Conservation (phyloP, 2,888 invertebrate genomes). For the Lycia hirtaria region DNA sequence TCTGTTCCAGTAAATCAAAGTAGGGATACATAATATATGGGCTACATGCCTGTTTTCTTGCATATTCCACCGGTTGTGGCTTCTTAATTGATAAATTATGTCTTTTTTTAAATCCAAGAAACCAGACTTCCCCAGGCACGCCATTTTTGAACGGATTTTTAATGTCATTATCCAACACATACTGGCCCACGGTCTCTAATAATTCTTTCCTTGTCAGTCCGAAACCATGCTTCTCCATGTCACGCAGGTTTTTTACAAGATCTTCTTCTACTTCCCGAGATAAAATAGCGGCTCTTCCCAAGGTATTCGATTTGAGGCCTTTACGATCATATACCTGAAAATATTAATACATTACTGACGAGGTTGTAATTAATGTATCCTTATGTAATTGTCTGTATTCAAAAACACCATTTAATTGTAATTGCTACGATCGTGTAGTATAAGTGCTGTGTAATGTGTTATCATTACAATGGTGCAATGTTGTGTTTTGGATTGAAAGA, state of each 20-base stretch:
- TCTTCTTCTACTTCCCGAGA: constrained; percentile 44
- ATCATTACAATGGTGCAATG: constrained; percentile 2
- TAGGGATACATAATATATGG: constrained; percentile 34
- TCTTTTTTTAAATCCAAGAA: constrained; percentile 39
- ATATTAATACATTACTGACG: constrained; percentile 5
- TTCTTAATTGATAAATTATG: constrained; percentile 56
- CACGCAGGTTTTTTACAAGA: constrained; percentile 42
- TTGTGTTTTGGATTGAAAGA: constrained; percentile 3
- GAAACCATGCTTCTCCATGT: constrained; percentile 42
- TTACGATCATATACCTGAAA: constrained; percentile 23
- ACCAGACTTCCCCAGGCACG: constrained; percentile 18
- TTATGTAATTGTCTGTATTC: constrained; percentile 1
- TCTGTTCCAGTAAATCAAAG: constrained; percentile 36
- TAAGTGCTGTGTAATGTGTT: not conserved
- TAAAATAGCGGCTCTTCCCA: constrained; percentile 44
- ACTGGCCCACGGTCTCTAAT: constrained; percentile 47
- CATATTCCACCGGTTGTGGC: constrained; percentile 54
- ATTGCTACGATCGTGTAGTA: not conserved
- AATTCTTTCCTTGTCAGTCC: constrained; percentile 40
- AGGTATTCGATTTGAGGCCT: constrained; percentile 28
- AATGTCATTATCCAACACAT: constrained; percentile 43
- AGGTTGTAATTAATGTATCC: constrained; percentile 17
- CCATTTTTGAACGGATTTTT: constrained; percentile 49
- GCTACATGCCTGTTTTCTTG: constrained; percentile 41
- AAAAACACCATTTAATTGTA: not conserved